These are phyloP conservation scores for Aviceda subcristata DNA, from an alignment of 2,113 vertebrate species.

Conservation along the genomic window DNA sequence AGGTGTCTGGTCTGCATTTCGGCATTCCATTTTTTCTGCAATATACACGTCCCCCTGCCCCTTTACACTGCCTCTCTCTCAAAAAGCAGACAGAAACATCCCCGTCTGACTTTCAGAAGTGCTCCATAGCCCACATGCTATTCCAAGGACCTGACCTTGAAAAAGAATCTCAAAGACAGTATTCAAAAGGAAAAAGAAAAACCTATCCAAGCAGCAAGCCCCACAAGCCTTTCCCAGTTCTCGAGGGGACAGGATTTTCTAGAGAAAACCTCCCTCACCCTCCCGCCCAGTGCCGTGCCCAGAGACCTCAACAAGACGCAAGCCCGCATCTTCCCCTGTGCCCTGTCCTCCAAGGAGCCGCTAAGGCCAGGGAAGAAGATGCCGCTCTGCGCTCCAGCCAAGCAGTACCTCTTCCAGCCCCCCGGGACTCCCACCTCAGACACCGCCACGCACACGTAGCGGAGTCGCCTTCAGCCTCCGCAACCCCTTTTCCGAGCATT, in stretches of 20 bases:
- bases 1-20: neutral
- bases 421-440: neutral
- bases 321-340: accelerated
- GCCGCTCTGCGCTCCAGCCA: accelerated
- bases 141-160: constrained; percentile 37
- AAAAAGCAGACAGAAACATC: neutral
- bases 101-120: neutral
- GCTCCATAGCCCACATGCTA: neutral
- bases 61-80: neutral
- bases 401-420: neutral
- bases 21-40: neutral
- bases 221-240: neutral
- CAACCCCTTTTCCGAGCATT: neutral
- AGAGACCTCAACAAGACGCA: neutral
- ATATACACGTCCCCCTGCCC: neutral
- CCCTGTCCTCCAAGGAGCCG: neutral
- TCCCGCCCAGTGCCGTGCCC: accelerated
- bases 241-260: neutral
- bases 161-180: neutral
- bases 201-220: accelerated
- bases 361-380: neutral
- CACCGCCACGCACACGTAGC: neutral
- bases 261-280: neutral
- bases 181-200: neutral
- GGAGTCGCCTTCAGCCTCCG: neutral